phyloP scores from a whole-genome alignment of 1,140 invertebrate species.

The Thaumetopoea pityocampa region DNA sequence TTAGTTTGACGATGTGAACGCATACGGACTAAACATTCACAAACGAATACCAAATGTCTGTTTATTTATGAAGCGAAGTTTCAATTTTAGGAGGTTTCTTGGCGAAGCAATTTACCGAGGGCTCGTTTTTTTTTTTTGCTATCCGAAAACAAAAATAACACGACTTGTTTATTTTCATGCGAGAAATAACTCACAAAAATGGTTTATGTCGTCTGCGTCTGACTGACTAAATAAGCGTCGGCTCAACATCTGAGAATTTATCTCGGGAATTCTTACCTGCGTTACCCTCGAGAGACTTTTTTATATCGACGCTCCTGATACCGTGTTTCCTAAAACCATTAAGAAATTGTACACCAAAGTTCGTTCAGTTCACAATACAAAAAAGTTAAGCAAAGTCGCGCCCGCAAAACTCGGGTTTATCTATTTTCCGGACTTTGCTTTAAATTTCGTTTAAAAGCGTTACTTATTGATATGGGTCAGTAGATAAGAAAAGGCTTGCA shows the following conservation, averaged over 20 bases:
- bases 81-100: too few relatives aligned
- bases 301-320: conserved; percentile 1
- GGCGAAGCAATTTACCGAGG: too few relatives aligned
- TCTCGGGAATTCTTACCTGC: conserved; percentile 13
- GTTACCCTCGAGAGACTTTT: conserved; percentile 4
- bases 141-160: too few relatives aligned
- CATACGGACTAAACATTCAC: neutral
- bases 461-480: too few relatives aligned
- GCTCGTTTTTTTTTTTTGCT: too few relatives aligned
- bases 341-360: conserved; percentile 15
- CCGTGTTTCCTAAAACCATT: conserved; percentile 11
- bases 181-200: conserved; percentile 11
- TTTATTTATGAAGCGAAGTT: too few relatives aligned
- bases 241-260: conserved; percentile 15
- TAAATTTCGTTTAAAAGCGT: conserved; percentile 22
- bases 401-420: conserved; percentile 21
- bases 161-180: neutral
- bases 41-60: too few relatives aligned
- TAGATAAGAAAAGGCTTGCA: too few relatives aligned
- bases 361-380: conserved; percentile 14
- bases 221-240: conserved; percentile 18
- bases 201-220: conserved; percentile 9
- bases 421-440: conserved; percentile 15
- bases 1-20: conserved; percentile 12
- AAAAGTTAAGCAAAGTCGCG: conserved; percentile 10